phyloP scores from a whole-genome alignment of 1,140 invertebrate genomes.

The Pectinophora gossypiella region DNA sequence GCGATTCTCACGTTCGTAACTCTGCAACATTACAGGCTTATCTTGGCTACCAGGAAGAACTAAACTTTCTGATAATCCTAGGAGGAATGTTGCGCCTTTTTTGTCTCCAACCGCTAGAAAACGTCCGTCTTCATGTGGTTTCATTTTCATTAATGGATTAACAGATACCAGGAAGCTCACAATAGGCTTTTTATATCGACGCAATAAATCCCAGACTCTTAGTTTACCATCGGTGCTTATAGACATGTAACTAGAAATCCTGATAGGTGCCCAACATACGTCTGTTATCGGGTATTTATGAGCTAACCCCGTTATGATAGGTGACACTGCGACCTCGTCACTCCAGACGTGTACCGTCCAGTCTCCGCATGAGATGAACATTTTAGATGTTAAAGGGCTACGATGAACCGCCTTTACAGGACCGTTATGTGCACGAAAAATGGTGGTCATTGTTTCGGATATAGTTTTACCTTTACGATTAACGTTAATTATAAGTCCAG shows the following conservation, averaged over 20 bases:
- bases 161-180: constrained; percentile 64
- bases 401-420: constrained; percentile 86
- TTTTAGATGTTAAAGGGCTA: constrained; percentile 90
- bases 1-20: constrained; percentile 90
- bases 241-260: constrained; percentile 89
- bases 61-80: constrained; percentile 87
- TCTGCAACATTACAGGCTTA: constrained; percentile 66
- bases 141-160: constrained; percentile 66
- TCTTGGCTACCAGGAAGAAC: constrained; percentile 84
- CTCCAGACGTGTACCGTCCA: constrained; percentile 91
- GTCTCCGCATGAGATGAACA: constrained; percentile 93
- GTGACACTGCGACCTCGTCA: constrained; percentile 88
- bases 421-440: constrained; percentile 81
- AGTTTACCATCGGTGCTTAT: constrained; percentile 87
- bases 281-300: constrained; percentile 80
- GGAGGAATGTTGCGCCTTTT: constrained; percentile 83
- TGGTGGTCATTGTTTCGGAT: constrained; percentile 79
- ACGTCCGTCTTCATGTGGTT: constrained; percentile 77
- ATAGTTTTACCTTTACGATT: constrained; percentile 86
- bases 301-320: constrained; percentile 88
- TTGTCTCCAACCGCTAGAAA: constrained; percentile 85
- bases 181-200: constrained; percentile 86
- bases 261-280: constrained; percentile 87
- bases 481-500: constrained; percentile 84
- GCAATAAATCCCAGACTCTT: constrained; percentile 93